phyloP scores from a whole-genome alignment of 2,113 vertebrate genomes.

The Conger conger region DNA sequence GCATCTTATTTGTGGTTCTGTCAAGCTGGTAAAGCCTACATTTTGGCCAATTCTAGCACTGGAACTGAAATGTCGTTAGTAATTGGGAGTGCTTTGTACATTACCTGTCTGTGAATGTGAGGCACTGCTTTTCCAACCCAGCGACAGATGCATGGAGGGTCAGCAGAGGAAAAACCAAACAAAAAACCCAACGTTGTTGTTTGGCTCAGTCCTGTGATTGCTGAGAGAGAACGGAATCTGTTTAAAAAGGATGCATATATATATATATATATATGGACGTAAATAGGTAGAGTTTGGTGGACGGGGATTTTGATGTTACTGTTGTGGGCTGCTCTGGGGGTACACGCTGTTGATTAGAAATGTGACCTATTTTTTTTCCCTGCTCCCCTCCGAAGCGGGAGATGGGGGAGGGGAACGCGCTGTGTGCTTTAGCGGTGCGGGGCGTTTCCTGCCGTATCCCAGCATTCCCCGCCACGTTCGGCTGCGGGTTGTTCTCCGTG shows the following conservation, averaged over 20 bases:
- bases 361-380: constrained; percentile 61
- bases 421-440: constrained; percentile 29
- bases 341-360: constrained; percentile 47
- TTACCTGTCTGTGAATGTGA: constrained; percentile 1
- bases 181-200: not conserved
- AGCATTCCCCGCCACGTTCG: constrained; percentile 28
- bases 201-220: constrained; percentile 10
- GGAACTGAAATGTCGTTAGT: not conserved
- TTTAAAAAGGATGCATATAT: not conserved
- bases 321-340: constrained; percentile 45
- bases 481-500: not conserved
- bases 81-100: not conserved
- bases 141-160: constrained; percentile 2
- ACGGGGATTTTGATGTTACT: constrained; percentile 24
- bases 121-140: not conserved
- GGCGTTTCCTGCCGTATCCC: constrained; percentile 38
- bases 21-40: not conserved
- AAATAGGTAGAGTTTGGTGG: constrained; percentile 33
- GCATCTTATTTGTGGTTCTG: constrained; percentile 5
- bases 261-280: not conserved
- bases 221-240: not conserved
- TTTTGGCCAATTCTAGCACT: not conserved
- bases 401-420: constrained; percentile 31
- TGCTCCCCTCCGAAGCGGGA: constrained; percentile 32
- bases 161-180: not conserved